Conservation (phyloP, 2,888 invertebrate genomes). For the Norana najaformis region DNA sequence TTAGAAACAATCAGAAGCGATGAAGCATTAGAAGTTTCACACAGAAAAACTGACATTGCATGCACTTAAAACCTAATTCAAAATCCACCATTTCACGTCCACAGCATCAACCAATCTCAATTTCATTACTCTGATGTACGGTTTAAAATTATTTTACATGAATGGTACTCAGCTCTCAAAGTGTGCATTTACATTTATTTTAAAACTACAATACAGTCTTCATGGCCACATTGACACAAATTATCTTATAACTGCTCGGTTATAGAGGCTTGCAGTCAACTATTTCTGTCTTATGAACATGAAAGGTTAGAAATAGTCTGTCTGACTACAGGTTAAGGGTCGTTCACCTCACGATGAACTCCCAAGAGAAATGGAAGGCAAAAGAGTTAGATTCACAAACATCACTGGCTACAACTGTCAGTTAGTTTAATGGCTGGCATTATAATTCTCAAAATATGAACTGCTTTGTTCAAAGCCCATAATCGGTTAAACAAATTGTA, state of each 20-base stretch:
- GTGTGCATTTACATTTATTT: not conserved
- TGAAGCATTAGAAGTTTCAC: no score
- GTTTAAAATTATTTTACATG: not conserved
- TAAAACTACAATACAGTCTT: not conserved
- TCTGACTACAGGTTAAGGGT: not conserved
- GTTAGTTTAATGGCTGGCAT: no score
- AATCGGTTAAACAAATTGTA: not conserved
- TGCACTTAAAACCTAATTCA: no score
- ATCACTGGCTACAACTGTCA: no score
- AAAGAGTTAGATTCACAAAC: not conserved
- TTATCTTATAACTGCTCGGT: no score
- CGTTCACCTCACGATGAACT: not conserved
- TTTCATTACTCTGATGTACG: not conserved
- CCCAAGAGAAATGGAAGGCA: not conserved
- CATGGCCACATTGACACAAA: not conserved
- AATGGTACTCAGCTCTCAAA: not conserved
- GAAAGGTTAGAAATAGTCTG: not conserved
- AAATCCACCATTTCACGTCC: no score
- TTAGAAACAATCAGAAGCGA: no score
- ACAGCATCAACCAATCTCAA: not conserved
- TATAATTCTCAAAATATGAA: not conserved
- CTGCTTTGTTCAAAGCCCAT: not conserved
- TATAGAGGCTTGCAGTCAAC: not conserved
- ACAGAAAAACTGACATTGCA: no score
- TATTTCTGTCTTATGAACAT: not conserved